phyloP scores from a whole-genome alignment of 2,888 invertebrate species.

The Dicyrtoma fusca region DNA sequence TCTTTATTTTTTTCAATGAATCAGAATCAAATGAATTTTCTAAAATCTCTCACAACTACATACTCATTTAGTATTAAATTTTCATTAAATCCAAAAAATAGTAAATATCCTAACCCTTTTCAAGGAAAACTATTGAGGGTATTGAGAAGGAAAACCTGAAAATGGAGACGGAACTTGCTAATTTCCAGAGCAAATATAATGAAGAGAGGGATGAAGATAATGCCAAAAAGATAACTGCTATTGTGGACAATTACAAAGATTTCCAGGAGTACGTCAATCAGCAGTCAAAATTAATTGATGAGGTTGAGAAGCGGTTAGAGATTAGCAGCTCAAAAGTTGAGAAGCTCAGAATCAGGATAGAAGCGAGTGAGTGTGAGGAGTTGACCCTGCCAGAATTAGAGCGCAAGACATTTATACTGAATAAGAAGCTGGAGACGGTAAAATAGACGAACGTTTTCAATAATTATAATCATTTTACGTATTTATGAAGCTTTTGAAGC shows the following conservation, averaged over 20 bases:
- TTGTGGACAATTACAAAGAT: conserved; percentile 45
- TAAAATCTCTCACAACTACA: no score
- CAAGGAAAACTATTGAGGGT: conserved; percentile 45
- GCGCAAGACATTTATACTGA: conserved; percentile 47
- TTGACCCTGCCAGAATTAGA: conserved; percentile 58
- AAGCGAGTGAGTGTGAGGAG: conserved; percentile 63
- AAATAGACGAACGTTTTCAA: background rate
- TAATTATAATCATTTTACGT: no score
- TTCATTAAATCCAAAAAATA: no score
- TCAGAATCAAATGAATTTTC: no score
- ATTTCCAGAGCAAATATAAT: conserved; percentile 41
- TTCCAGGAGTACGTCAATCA: conserved; percentile 46
- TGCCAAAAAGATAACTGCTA: conserved; percentile 39
- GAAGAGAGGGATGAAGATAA: conserved; percentile 45
- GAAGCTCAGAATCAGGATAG: conserved; percentile 61
- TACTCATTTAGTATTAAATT: no score
- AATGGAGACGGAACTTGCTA: conserved; percentile 50
- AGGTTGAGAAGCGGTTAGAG: conserved; percentile 56
- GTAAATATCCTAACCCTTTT: no score
- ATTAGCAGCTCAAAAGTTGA: conserved; percentile 57
- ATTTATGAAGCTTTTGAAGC: background rate
- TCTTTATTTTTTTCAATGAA: no score
- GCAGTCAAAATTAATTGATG: conserved; percentile 43
- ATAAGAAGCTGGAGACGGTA: conserved; percentile 54
- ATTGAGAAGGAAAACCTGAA: conserved; percentile 48